Evolutionary conservation across 1,140 invertebrate genomes (phyloP).

Genomic region (Drosophila watanabei): DNA sequence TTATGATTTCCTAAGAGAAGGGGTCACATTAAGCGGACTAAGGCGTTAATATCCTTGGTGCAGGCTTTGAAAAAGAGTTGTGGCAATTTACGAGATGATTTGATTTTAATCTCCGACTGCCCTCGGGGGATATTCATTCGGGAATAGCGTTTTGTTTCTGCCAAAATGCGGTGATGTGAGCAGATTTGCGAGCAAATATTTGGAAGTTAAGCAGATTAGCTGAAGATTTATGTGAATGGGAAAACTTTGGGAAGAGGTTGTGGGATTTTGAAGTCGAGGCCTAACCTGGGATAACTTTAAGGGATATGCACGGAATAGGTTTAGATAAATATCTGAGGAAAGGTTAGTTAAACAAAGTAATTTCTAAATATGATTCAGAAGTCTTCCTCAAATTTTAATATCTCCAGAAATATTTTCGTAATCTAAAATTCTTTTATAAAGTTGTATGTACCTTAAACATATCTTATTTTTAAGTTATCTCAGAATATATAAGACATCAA

Average conservation of each 20-base stretch:
- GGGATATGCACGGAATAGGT: neutral
- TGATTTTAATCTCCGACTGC: slow-evolving; percentile 70
- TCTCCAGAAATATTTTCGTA: too few species aligned
- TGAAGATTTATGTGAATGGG: slow-evolving; percentile 15
- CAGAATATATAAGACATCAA: neutral
- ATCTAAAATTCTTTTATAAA: neutral
- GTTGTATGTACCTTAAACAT: too few species aligned
- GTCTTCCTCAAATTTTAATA: too few species aligned
- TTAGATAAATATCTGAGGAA: neutral
- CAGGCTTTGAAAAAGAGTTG: slow-evolving; percentile 60
- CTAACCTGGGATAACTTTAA: slow-evolving; percentile 2
- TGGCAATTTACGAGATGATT: slow-evolving; percentile 67
- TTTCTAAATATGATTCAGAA: too few species aligned
- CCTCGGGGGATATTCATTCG: slow-evolving; percentile 27
- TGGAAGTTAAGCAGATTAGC: slow-evolving; percentile 19
- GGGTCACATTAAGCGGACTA: slow-evolving; percentile 60
- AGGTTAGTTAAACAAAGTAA: neutral
- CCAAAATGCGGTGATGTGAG: slow-evolving; percentile 33
- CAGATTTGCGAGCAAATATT: slow-evolving; percentile 55
- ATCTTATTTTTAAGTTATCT: neutral
- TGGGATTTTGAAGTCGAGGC: too few species aligned
- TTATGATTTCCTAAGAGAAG: slow-evolving; percentile 47
- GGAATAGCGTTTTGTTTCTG: slow-evolving; percentile 29
- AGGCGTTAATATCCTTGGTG: slow-evolving; percentile 72
- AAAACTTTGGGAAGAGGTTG: neutral